phyloP scores from a whole-genome alignment of 2,113 vertebrate genomes.

The Eurystomus gularis region DNA sequence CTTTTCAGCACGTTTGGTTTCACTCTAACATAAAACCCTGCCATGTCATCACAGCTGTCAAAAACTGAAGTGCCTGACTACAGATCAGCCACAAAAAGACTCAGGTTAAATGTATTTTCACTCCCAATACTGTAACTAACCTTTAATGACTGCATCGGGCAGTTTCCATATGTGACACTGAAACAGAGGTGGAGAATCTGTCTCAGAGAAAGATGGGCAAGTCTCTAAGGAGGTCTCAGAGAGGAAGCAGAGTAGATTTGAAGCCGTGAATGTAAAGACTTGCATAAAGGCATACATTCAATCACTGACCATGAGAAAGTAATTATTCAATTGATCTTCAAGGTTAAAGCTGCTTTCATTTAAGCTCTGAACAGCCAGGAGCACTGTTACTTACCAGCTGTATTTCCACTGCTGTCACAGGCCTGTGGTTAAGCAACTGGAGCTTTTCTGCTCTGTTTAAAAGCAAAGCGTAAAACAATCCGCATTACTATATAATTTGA shows the following conservation, averaged over 20 bases:
- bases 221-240: background rate
- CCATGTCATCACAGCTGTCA: background rate
- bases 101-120: background rate
- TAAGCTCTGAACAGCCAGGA: background rate
- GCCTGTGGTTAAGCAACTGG: conserved; percentile 93
- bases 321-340: background rate
- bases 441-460: conserved; percentile 91
- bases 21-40: background rate
- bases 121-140: background rate
- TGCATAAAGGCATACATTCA: background rate
- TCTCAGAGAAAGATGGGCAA: background rate
- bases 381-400: conserved; percentile 85
- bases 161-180: background rate
- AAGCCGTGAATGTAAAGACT: background rate
- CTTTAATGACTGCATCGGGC: background rate
- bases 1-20: background rate
- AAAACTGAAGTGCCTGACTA: background rate
- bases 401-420: conserved; percentile 94
- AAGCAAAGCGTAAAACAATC: background rate
- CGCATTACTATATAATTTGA: background rate
- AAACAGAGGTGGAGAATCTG: background rate
- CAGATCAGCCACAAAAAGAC: background rate
- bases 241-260: background rate
- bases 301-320: background rate
- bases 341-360: conserved; percentile 2